Percentiles rank a stretch among this genome's conserved stretches.
Evolutionary conservation across 2,113 vertebrate species (phyloP).

Genomic region (Pyrgilauda ruficollis): DNA sequence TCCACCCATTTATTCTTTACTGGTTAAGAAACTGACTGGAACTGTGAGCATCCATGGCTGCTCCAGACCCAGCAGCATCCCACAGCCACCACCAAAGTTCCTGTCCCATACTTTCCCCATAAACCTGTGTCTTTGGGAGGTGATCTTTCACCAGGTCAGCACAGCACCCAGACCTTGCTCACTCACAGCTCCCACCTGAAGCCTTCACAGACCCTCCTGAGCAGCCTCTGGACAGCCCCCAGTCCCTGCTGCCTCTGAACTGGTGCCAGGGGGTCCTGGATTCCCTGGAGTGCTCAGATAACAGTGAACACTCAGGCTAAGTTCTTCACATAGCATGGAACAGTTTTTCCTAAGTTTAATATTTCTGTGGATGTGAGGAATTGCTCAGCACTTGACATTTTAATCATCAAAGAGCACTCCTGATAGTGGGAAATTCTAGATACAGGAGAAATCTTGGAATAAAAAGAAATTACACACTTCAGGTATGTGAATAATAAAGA

Average conservation of each 20-base stretch:
- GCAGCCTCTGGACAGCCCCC: not conserved
- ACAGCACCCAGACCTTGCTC: not conserved
- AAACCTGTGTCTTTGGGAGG: not conserved
- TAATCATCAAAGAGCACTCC: not conserved
- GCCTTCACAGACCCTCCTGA: not conserved
- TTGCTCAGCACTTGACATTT: not conserved
- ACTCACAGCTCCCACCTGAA: not conserved
- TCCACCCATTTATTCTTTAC: not conserved
- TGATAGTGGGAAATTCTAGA: not conserved
- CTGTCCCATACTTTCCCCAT: not conserved
- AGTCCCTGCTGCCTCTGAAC: not conserved
- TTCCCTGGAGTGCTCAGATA: not conserved
- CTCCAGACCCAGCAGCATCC: not conserved
- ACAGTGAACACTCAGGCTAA: not conserved
- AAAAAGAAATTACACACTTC: not conserved
- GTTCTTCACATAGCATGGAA: not conserved
- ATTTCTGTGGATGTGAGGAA: not conserved
- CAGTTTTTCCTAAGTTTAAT: not conserved
- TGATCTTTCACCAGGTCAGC: not conserved
- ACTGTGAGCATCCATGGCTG: not conserved
- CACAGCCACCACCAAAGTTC: not conserved
- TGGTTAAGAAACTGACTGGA: not conserved
- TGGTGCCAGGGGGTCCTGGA: not conserved
- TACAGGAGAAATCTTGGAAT: not conserved
- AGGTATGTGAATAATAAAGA: not conserved